A percentile compares a stretch with the other conserved stretches of the same genome.
These are phyloP conservation scores for Zelostemma sp. DNA, from an alignment of 1,140 invertebrate genomes.

Conservation along the genomic window DNA sequence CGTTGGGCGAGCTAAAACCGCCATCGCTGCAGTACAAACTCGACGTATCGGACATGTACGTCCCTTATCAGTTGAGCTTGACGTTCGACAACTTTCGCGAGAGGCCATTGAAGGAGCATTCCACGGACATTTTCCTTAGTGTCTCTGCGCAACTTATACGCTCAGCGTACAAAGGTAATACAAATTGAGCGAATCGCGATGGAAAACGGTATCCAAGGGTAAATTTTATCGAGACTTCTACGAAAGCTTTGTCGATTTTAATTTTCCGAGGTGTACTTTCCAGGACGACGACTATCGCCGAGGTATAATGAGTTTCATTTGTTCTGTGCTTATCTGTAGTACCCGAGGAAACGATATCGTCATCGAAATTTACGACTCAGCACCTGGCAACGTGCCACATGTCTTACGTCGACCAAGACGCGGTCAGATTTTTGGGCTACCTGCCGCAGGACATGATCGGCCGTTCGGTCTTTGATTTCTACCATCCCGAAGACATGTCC, in stretches of 20 bases:
- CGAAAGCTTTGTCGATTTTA: not conserved
- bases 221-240: slow-evolving; percentile 1
- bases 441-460: slow-evolving; percentile 90
- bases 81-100: slow-evolving; percentile 76
- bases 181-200: no score
- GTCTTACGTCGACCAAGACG: slow-evolving; percentile 82
- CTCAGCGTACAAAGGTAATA: slow-evolving; percentile 81
- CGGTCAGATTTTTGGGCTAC: slow-evolving; percentile 87
- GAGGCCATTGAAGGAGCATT: slow-evolving; percentile 52
- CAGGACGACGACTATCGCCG: no score
- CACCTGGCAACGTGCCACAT: slow-evolving; percentile 82
- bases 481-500: slow-evolving; percentile 87
- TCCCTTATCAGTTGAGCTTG: slow-evolving; percentile 81
- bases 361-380: slow-evolving; percentile 79
- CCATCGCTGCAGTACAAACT: slow-evolving; percentile 48
- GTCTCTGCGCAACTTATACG: slow-evolving; percentile 79
- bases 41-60: slow-evolving; percentile 71
- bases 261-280: no score
- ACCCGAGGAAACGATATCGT: slow-evolving; percentile 74
- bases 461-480: slow-evolving; percentile 86
- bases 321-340: slow-evolving; percentile 64
- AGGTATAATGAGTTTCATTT: slow-evolving; percentile 8
- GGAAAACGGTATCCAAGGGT: not conserved
- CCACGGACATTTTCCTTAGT: slow-evolving; percentile 75
- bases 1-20: slow-evolving; percentile 54